Conservation (phyloP, 2,888 invertebrate genomes). For the Clusia tigrina region DNA sequence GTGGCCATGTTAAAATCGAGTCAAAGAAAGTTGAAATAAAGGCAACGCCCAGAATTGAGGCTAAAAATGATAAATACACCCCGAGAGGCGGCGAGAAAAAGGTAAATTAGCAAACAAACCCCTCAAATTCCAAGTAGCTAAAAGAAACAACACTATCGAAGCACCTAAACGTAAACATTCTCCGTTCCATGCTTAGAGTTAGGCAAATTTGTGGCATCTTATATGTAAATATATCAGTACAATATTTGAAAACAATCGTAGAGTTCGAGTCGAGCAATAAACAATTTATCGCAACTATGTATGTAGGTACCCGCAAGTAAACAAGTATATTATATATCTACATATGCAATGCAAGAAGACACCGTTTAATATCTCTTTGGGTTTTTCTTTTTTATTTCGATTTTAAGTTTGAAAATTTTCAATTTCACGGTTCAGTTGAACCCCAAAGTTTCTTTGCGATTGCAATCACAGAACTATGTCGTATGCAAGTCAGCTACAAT, state of each 20-base stretch:
- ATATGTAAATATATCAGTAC: background rate
- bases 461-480: conserved; percentile 33
- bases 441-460: conserved; percentile 27
- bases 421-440: conserved; percentile 61
- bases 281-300: no score
- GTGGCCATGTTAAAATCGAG: conserved; percentile 88
- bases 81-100: conserved; percentile 92
- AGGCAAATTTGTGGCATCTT: background rate
- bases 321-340: no score
- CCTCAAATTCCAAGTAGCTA: background rate
- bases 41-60: conserved; percentile 86
- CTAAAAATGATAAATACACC: conserved; percentile 87
- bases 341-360: no score
- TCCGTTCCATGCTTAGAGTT: background rate
- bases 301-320: no score
- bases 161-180: background rate
- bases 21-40: conserved; percentile 85
- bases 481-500: conserved; percentile 49
- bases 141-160: no score
- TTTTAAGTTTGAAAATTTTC: conserved; percentile 40
- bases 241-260: background rate
- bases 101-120: conserved; percentile 69
- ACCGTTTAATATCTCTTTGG: no score
- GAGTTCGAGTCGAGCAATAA: no score
- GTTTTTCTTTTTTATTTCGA: background rate